Evolutionary conservation across 1,140 invertebrate species (phyloP), one percentile per base, ranked within the genome.

Genomic region (Drosophila aff.): DNA sequence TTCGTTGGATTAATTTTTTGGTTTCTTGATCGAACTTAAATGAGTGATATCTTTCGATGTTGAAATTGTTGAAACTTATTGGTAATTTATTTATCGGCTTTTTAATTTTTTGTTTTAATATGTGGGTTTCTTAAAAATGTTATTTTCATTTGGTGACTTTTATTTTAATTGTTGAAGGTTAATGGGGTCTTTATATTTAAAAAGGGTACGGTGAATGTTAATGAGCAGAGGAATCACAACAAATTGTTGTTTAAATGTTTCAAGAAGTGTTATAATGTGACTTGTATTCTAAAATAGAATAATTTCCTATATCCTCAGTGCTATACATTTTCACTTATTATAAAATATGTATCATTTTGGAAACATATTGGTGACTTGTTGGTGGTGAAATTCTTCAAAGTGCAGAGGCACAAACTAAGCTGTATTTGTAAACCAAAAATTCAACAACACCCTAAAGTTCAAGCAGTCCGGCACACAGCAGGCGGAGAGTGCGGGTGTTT

Each of bases 401-500:
- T 43, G 59, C 43, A 41, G 10, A 33, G 21, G 28, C n/a, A 65
- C 18, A 47, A 23, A 40, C 23, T 23, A 64, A 75, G 31, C 41
- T 28, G 16, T 53, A 26, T 26, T 57, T 57, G 53, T 40, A 40
- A 11, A 40, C 53, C 61, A 21, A 58, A 55, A 63, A 41, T 28
- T 60, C 61, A 63, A 41, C 33, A 63, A 40, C 61, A 63, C 16
- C 33, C 50, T 5, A 63, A 63, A 63, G 50, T 63, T 57, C 61
- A 31, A 23, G 47, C n/a, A 62, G 21, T 10, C 21, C 16, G 11
- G 23, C n/a, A 62, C 26, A 57, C 50, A 16, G 33, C 61, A 38
- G 49, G 5, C 16, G 31, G 47, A 15, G 33, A 23, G 28, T 50
- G 46, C 6, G 47, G 23, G 4, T 11, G 23, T 15, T 23, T 38